Base-by-base conservation (phyloP, 2,888 invertebrate species). In the Cotesia congregata region DNA sequence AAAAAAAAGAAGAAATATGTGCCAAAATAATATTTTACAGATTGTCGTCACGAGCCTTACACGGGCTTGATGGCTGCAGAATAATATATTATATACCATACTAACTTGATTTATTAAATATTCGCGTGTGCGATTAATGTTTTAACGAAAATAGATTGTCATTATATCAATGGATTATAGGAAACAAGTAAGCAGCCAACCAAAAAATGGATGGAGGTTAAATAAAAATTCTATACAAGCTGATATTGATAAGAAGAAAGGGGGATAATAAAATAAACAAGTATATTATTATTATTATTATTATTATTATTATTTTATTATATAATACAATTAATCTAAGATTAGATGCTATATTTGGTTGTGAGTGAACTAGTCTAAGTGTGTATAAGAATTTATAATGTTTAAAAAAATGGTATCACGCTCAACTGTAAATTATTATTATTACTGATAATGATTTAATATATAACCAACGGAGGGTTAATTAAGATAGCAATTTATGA, bases 11-110 rank as follows among this genome's bases (percentile, higher is more conserved):
- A 9, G 12, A 50, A 50, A 50, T 50, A 50, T 50, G 73, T 73
- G 73, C 73, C 73, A 73, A 73, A 68, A 68, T 40, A 68, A 73
- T 67, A 73, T 41, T 72, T 65, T n/a, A 65, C 41, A 41, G 64
- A 59, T 73, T 50, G n/a, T 65, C 67, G 65, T 74, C 50, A 50
- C 30, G 30, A 65, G 65, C 65, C 65, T 65, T 65, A 30, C n/a
- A 62, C 12, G 30, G 30, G 30, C 20, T 30, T 65, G 6, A 65
- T 12, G 30, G 30, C 20, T 30, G 50, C 50, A 50, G 9, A 50
- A 50, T 50, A 50, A 50, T 50, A 50, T 50, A 50, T 50, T 50
- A 12, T 50, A 50, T 50, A 50, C 50, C 50, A 12, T 9, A 50
- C 50, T 50, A 50, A 50, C 50, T 50, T 50, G 50, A 50, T 50